Evolutionary conservation across 2,113 vertebrate species (phyloP).

Genomic region (Chitala chitala): DNA sequence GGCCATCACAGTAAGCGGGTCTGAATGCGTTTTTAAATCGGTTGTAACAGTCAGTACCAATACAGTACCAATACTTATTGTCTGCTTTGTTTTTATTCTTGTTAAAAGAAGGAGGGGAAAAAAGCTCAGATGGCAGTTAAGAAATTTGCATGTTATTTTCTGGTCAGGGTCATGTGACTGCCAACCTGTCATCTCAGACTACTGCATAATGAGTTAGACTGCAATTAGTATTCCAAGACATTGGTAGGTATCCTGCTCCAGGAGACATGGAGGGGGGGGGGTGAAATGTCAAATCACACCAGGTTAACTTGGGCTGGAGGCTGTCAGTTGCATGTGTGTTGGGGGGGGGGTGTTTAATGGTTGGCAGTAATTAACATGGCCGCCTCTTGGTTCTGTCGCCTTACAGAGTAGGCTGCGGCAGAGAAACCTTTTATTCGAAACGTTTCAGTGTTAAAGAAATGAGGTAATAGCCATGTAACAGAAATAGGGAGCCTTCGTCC

Average conservation of each 20-base stretch:
- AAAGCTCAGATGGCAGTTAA: slow-evolving; percentile 30
- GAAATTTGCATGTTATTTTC: slow-evolving; percentile 39
- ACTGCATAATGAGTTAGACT: slow-evolving; percentile 50
- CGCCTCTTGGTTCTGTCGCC: slow-evolving; percentile 61
- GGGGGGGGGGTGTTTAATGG: slow-evolving; percentile 60
- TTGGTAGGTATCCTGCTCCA: slow-evolving; percentile 45
- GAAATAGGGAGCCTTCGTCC: not conserved
- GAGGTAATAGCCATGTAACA: not conserved
- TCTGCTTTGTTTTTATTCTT: slow-evolving; percentile 30
- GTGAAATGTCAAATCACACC: slow-evolving; percentile 61
- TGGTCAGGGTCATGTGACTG: slow-evolving; percentile 30
- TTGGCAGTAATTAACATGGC: slow-evolving; percentile 65
- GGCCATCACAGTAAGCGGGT: no score
- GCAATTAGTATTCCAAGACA: slow-evolving; percentile 48
- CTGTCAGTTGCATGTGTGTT: slow-evolving; percentile 54
- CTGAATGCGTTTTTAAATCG: no score
- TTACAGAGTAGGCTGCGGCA: slow-evolving; percentile 47
- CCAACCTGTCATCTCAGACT: not conserved
- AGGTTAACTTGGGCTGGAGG: slow-evolving; percentile 56
- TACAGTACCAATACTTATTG: no score
- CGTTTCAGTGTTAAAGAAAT: no score
- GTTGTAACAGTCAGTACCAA: no score
- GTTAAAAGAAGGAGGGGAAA: slow-evolving; percentile 36
- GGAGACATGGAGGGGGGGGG: slow-evolving; percentile 57
- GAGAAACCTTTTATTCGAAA: slow-evolving; percentile 51